Evolutionary conservation across 2,888 invertebrate genomes (phyloP), one percentile per base, ranked within the genome.

Genomic region (Sthenelais limicola): DNA sequence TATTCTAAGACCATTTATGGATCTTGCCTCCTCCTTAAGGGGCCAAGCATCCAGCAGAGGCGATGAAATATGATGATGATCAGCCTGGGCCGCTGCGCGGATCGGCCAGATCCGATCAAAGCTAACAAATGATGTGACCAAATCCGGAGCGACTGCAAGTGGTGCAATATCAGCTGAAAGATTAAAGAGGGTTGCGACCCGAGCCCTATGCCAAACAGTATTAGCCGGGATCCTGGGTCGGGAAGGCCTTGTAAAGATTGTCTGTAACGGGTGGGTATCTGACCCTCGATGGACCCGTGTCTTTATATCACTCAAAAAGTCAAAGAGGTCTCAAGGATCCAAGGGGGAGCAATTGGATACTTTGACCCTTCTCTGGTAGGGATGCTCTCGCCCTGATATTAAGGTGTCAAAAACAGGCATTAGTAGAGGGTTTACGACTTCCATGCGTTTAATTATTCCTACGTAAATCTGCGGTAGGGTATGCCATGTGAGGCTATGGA

Each of bases 221-320:
- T 56, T 56, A 56, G 12, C 33, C 33, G n/a, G 32, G 56, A 32
- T 32, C 7, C n/a, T 18, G 24, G 56, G 56, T 24, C 56, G 56
- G 56, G 9, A 18, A 35, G 28, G 56, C 21, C 33, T 21, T 56
- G 56, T 56, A 56, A 56, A 56, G 56, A 56, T 56, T 32, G 56
- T 56, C 56, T 56, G 56, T 35, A 9, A 9, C 15, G 43, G 43
- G 43, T 43, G 30, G 33, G 52, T 35, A n/a, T n/a, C 18, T 35
- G 32, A 12, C 56, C 56, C 56, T 15, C 32, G n/a, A 32, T 32
- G 56, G 56, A 56, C 56, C 56, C 56, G 32, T 32, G 56, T 56
- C 56, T 56, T 56, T 56, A 56, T 56, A 56, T 56, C 56, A 56
- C 35, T 32, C 56, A 32, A 56, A 32, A 56, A 56, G 56, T 32